phyloP scores from a whole-genome alignment of 2,888 invertebrate genomes.

The Smittia sp. region DNA sequence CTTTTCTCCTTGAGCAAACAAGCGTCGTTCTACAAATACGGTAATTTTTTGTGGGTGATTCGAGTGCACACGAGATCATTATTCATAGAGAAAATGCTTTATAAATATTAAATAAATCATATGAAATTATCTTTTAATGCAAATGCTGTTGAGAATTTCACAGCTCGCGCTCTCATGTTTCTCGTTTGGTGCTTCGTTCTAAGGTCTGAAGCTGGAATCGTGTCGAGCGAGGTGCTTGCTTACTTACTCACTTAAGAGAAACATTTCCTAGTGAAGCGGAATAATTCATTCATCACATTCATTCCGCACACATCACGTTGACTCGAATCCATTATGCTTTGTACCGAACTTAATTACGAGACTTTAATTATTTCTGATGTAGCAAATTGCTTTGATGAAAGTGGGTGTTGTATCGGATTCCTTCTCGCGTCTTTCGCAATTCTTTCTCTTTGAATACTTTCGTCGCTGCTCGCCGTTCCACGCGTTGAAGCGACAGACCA shows the following conservation, averaged over 20 bases:
- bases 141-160: constrained; percentile 18
- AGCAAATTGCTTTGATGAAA: constrained; percentile 20
- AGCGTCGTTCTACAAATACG: constrained; percentile 3
- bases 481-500: constrained; percentile 13
- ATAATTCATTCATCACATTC: constrained; percentile 13
- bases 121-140: constrained; percentile 28
- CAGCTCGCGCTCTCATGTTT: neutral
- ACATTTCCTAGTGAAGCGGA: neutral
- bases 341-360: constrained; percentile 3
- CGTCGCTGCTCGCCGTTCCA: neutral
- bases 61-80: neutral
- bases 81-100: constrained; percentile 11
- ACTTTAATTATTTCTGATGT: constrained; percentile 27
- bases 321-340: neutral
- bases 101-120: constrained; percentile 31
- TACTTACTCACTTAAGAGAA: neutral
- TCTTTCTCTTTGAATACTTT: neutral
- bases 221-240: too few species aligned
- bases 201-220: neutral
- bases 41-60: constrained; percentile 32
- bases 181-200: neutral
- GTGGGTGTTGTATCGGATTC: constrained; percentile 16
- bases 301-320: constrained; percentile 10
- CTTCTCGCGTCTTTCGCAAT: neutral
- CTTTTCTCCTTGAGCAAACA: neutral